Conservation (phyloP, 1,140 invertebrate genomes). For the Drosophila triauraria region DNA sequence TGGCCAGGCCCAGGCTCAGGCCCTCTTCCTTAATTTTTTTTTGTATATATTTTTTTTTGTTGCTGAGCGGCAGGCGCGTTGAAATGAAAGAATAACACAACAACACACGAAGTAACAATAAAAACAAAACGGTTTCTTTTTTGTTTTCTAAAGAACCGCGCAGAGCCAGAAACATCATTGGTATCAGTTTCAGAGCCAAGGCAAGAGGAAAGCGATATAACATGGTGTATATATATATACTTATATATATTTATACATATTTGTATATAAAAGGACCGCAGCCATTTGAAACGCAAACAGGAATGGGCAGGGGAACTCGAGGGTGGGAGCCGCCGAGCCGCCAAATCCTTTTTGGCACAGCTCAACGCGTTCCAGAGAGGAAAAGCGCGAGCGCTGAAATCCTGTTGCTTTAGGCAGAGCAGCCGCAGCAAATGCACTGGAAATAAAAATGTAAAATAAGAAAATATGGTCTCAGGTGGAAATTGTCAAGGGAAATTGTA, state of each 20-base stretch:
- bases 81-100: constrained; percentile 77
- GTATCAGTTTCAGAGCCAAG: constrained; percentile 41
- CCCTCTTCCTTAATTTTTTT: not conserved
- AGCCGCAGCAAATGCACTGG: constrained; percentile 13
- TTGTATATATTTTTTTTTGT: constrained; percentile 6
- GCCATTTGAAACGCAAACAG: constrained; percentile 38
- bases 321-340: constrained; percentile 2
- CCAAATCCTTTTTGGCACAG: constrained; percentile 75
- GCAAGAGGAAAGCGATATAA: not conserved
- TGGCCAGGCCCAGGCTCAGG: constrained; percentile 10
- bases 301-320: not conserved
- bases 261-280: constrained; percentile 13
- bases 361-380: constrained; percentile 63
- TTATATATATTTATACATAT: constrained; percentile 14
- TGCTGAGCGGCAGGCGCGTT: constrained; percentile 55
- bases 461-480: too few species aligned
- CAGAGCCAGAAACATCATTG: constrained; percentile 32
- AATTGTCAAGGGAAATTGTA: too few species aligned
- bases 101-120: constrained; percentile 56
- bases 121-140: constrained; percentile 41
- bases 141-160: constrained; percentile 11
- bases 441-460: not conserved
- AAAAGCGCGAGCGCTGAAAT: constrained; percentile 48
- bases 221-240: not conserved
- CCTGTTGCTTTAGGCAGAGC: constrained; percentile 72